phyloP scores from a whole-genome alignment of 2,113 vertebrate genomes.

The Zootoca vivipara region DNA sequence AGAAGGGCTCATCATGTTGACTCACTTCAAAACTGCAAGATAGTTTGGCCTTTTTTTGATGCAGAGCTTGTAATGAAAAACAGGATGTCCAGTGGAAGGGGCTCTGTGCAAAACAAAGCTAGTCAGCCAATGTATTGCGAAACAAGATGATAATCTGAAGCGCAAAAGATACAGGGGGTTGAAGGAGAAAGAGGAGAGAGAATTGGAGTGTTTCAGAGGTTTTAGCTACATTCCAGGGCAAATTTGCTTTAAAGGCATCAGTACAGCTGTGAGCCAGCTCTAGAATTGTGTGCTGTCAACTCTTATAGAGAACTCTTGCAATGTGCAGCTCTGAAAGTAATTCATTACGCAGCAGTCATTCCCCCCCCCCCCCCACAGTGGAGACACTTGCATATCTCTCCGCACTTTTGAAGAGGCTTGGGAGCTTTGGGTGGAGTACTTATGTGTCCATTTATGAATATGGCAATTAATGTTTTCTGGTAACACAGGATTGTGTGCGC shows the following conservation, averaged over 20 bases:
- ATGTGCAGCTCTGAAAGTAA: background rate
- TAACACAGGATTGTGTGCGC: no score
- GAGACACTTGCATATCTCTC: background rate
- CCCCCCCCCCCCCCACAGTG: background rate
- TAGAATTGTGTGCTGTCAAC: background rate
- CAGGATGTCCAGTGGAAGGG: slow-evolving; percentile 2
- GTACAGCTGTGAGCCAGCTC: background rate
- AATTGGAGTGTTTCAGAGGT: background rate
- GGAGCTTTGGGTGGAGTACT: no score
- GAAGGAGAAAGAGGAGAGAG: background rate
- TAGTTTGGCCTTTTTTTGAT: background rate
- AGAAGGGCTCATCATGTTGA: background rate
- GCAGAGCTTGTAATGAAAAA: background rate
- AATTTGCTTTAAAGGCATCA: background rate
- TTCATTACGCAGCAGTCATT: background rate
- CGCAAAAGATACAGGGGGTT: background rate
- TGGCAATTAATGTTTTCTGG: no score
- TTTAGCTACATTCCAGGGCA: background rate
- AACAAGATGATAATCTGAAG: background rate
- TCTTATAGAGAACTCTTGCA: background rate
- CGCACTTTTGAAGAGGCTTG: no score
- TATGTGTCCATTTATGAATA: no score
- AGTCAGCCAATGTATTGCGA: background rate
- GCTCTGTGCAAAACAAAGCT: slow-evolving; percentile 15
- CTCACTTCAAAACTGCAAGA: background rate